Conservation (phyloP, 2,888 invertebrate genomes). For the Kuschelorhynchus macadamiae region DNA sequence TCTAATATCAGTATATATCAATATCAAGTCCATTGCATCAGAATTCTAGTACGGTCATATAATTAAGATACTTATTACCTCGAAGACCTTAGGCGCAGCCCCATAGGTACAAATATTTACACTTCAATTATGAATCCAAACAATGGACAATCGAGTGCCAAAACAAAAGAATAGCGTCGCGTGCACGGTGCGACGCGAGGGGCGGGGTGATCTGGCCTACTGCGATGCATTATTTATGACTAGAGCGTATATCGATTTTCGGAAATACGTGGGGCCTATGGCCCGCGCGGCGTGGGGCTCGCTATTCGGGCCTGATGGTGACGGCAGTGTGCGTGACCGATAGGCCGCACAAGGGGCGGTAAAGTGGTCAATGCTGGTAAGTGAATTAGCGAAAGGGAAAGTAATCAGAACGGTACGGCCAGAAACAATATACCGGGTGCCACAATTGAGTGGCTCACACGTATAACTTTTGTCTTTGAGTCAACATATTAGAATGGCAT, state of each 20-base stretch:
- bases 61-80: neutral
- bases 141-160: constrained; percentile 41
- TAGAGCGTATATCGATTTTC: constrained; percentile 59
- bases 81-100: constrained; percentile 19
- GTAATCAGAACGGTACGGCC: constrained; percentile 26
- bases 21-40: too few relatives aligned
- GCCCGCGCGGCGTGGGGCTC: constrained; percentile 34
- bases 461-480: too few relatives aligned
- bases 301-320: constrained; percentile 32
- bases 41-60: neutral
- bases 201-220: constrained; percentile 48
- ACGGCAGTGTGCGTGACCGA: constrained; percentile 46
- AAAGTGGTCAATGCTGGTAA: constrained; percentile 46
- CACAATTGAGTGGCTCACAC: too few relatives aligned
- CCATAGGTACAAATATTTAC: constrained; percentile 39
- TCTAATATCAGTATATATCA: too few relatives aligned
- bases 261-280: constrained; percentile 38
- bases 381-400: constrained; percentile 42
- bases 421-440: too few relatives aligned
- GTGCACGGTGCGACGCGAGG: constrained; percentile 41
- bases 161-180: constrained; percentile 44
- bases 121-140: constrained; percentile 40
- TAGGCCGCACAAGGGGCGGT: constrained; percentile 38
- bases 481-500: too few relatives aligned
- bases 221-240: constrained; percentile 62